Base-by-base conservation (phyloP, 2,113 vertebrate species). In the Gymnarchus niloticus region DNA sequence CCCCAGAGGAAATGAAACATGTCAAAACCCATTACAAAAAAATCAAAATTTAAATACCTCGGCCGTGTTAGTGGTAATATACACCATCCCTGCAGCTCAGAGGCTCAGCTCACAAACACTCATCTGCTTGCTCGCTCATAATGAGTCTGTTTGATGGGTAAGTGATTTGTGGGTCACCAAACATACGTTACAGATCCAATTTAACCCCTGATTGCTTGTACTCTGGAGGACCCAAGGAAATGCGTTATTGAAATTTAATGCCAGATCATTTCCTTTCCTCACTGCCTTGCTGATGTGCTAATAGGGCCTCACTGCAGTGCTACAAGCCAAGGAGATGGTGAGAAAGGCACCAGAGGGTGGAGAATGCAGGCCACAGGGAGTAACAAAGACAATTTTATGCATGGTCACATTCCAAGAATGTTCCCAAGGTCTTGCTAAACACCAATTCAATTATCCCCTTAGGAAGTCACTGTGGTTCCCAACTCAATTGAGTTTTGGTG, bases 1-100 rank as follows among this genome's bases (percentile, higher is more conserved):
- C 96, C 97, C 97, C 96, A 88, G 96, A 99, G 97, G 98, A 99
- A 99, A 99, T 99, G 98, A 99, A 98, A 99, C 97, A 98, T 99
- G 98, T 99, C 98, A 99, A 97, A 99, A 98, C 96, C 97, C 97
- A 99, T 99, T 99, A 99, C 96, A 96, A 97, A 99, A 99, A 98
- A 99, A 98, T 98, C 96, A 96, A 98, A 99, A 98, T 99, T 99
- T 99, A 99, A 99, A 99, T 99, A 99, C 97, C 96, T 97, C 93
- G 91, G 95, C 96, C 96, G 95, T 97, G 94, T 97, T 96, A 95
- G 95, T 93, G 94, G 95, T 97, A 96, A 95, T 95, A 96, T 93
- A 92, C 94, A 92, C 94, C 96, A 97, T 97, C 97, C 96, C 96
- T 95, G 95, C 95, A 96, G 96, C 93, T 95, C 96, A 96, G 94